Evolutionary conservation across 2,113 vertebrate genomes (phyloP).

Genomic region (Puffinus mauretanicus): DNA sequence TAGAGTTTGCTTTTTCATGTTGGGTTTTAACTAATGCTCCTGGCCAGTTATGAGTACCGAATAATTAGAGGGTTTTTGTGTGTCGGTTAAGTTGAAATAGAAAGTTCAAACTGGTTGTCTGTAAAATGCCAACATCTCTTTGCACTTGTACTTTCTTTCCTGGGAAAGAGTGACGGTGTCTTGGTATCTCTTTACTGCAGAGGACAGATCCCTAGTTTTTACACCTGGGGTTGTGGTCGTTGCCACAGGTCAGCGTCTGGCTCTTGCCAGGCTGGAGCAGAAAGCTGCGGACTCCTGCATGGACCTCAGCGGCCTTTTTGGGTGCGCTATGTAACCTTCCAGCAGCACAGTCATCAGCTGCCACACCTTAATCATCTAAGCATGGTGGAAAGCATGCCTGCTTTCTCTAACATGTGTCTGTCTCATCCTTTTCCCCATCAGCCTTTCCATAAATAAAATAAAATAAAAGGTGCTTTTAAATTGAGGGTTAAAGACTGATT

Average conservation of each 20-base stretch:
- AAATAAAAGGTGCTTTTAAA: not conserved
- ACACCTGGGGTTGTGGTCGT: accelerated
- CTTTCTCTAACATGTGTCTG: not conserved
- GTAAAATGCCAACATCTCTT: no score
- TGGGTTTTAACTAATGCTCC: not conserved
- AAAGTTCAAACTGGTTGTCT: not conserved
- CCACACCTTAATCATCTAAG: no score
- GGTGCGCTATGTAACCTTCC: not conserved
- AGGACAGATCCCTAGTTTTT: no score
- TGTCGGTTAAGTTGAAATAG: not conserved
- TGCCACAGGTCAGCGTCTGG: not conserved
- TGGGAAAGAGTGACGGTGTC: not conserved
- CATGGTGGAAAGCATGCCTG: not conserved
- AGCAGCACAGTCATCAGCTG: not conserved
- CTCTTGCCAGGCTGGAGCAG: not conserved
- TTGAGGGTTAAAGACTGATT: no score
- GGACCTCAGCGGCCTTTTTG: accelerated
- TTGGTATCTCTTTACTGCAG: no score
- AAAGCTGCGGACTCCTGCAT: not conserved
- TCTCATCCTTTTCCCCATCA: not conserved
- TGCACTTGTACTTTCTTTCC: not conserved
- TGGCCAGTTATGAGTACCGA: accelerated
- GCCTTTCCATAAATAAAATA: not conserved
- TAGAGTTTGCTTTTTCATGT: not conserved
- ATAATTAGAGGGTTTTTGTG: not conserved